Conservation (phyloP, 2,797 vertebrate genomes). For the Avahi laniger region DNA sequence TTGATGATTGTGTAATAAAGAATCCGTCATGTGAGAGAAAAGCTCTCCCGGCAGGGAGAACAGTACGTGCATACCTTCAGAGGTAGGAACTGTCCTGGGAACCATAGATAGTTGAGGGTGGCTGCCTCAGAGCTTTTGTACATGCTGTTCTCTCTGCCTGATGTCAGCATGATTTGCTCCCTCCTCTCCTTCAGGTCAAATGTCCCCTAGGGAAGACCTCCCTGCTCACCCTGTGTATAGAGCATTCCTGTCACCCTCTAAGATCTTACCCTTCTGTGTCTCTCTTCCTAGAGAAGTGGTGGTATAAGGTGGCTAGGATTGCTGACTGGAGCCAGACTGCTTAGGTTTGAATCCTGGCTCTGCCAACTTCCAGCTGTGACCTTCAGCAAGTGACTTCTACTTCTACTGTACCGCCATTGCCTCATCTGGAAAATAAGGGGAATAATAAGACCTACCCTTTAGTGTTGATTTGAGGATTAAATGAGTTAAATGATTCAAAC, state of each 20-base stretch:
- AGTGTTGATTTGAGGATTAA: background rate
- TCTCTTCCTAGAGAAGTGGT: background rate
- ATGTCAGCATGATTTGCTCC: background rate
- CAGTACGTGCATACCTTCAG: background rate
- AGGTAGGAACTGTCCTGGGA: background rate
- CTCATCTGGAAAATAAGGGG: background rate
- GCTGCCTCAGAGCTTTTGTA: background rate
- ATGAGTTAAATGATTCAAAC: slow-evolving; percentile 1
- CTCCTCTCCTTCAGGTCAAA: background rate
- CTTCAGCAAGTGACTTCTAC: background rate
- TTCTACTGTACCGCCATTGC: background rate
- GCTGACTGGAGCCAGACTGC: background rate
- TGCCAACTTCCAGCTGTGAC: background rate
- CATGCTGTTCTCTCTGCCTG: background rate
- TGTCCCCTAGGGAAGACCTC: background rate
- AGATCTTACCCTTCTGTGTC: background rate
- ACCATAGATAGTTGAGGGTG: background rate
- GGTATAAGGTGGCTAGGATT: background rate
- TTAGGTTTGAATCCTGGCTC: background rate
- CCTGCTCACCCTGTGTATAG: background rate
- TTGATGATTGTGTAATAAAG: background rate
- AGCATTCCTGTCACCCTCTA: background rate
- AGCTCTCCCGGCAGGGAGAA: background rate
- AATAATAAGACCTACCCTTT: background rate
- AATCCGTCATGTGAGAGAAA: background rate